Percentiles rank a stretch among this genome's conserved stretches.
phyloP scores from a whole-genome alignment of 1,140 invertebrate genomes.

The Microvelia longipes region DNA sequence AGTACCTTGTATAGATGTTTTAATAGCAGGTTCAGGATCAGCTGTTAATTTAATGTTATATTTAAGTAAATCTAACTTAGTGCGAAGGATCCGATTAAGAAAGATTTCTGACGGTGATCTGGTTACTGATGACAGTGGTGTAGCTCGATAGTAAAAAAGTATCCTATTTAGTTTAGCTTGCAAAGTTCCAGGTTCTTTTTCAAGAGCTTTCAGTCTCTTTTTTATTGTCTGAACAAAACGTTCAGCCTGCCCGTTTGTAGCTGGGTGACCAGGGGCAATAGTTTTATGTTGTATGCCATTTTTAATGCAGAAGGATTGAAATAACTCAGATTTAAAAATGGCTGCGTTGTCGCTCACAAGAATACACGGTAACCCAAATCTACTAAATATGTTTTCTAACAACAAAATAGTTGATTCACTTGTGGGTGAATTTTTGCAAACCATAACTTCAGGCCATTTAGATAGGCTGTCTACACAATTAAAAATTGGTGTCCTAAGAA shows the following conservation, averaged over 20 bases:
- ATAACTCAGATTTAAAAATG: constrained; percentile 27
- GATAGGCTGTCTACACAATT: constrained; percentile 29
- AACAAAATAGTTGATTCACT: constrained; percentile 1
- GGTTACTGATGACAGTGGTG: no score
- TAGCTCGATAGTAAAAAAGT: background rate
- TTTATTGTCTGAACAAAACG: constrained; percentile 12
- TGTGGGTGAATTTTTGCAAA: constrained; percentile 4
- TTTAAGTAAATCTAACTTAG: no score
- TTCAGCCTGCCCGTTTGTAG: constrained; percentile 19
- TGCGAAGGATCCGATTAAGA: no score
- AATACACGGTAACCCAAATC: constrained; percentile 10
- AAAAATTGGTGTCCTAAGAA: constrained; percentile 28
- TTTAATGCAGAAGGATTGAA: constrained; percentile 23
- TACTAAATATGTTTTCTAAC: constrained; percentile 9
- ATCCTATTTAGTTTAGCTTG: background rate
- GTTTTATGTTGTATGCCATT: constrained; percentile 21
- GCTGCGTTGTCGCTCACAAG: constrained; percentile 10
- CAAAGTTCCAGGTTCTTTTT: background rate
- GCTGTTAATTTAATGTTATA: no score
- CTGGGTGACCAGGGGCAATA: constrained; percentile 24
- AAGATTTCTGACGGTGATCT: no score
- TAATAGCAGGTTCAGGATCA: no score
- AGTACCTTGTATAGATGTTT: no score
- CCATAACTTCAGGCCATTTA: constrained; percentile 22
- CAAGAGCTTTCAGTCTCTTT: constrained; percentile 6